Conservation (phyloP, 2,888 invertebrate species). For the Chironomus riparius region DNA sequence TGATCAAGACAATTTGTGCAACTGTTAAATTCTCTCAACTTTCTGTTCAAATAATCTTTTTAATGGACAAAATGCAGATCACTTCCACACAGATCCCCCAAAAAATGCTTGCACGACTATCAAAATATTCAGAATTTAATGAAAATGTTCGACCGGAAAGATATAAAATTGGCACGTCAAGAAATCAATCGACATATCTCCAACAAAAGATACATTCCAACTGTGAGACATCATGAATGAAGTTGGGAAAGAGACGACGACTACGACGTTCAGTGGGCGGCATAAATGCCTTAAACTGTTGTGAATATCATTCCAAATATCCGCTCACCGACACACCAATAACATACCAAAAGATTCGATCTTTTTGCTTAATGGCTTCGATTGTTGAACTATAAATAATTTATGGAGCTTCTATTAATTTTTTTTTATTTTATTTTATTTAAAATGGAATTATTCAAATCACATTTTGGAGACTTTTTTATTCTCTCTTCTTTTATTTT, state of each 20-base stretch:
- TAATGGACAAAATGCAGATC: too few relatives aligned
- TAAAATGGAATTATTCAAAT: not conserved
- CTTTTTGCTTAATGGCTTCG: slow-evolving; percentile 24
- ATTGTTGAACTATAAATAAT: slow-evolving; percentile 26
- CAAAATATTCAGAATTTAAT: too few relatives aligned
- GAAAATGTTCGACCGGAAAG: too few relatives aligned
- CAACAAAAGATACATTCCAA: not conserved
- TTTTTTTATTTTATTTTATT: not conserved
- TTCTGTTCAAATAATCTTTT: too few relatives aligned
- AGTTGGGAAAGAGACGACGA: not conserved
- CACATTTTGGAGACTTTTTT: not conserved
- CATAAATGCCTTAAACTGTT: slow-evolving; percentile 22
- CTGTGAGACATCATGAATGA: not conserved
- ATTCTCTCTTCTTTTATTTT: not conserved
- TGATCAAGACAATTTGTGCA: too few relatives aligned
- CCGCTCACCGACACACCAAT: slow-evolving; percentile 1
- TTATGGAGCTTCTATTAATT: slow-evolving; percentile 23
- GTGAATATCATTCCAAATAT: not conserved
- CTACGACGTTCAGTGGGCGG: slow-evolving; percentile 13
- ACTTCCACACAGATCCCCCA: too few relatives aligned
- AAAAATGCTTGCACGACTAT: too few relatives aligned
- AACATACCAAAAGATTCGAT: not conserved
- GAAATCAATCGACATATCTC: too few relatives aligned
- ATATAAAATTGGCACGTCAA: too few relatives aligned
- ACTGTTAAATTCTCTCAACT: too few relatives aligned